phyloP scores from a whole-genome alignment of 2,113 vertebrate genomes.

The Electrona antarctica region DNA sequence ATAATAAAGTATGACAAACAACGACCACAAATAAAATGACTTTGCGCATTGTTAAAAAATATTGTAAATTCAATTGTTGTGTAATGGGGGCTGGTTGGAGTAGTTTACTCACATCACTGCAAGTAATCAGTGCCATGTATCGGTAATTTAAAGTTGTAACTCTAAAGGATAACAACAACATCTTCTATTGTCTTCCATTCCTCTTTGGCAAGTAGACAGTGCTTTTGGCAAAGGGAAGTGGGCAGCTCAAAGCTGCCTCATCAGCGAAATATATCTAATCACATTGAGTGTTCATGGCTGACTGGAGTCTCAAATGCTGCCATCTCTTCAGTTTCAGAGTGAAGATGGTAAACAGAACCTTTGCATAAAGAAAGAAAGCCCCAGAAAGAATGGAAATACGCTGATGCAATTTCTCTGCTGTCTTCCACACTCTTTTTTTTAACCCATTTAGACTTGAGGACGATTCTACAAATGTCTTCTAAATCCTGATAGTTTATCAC shows the following conservation, averaged over 20 bases:
- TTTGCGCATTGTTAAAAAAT: too few species aligned
- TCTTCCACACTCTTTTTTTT: constrained; percentile 9
- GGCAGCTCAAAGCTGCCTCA: constrained; percentile 33
- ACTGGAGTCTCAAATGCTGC: constrained; percentile 31
- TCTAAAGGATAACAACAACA: constrained; percentile 19
- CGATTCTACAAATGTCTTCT: too few species aligned
- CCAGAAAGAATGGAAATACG: constrained; percentile 22
- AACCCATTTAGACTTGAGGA: too few species aligned
- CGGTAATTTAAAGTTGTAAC: constrained; percentile 9
- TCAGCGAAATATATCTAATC: constrained; percentile 56
- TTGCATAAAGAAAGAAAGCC: constrained; percentile 6
- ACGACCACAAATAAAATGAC: too few species aligned
- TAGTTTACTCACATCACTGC: background rate
- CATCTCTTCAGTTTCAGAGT: constrained; percentile 24
- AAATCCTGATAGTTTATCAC: too few species aligned
- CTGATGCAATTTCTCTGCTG: constrained; percentile 24
- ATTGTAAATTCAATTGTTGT: background rate
- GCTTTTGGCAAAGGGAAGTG: constrained; percentile 24
- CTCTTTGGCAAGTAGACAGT: constrained; percentile 27
- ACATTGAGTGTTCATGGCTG: constrained; percentile 41
- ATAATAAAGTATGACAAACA: background rate
- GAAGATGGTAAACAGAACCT: background rate
- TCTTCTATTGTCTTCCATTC: constrained; percentile 10
- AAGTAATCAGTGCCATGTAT: background rate
- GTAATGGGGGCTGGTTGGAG: too few species aligned